Evolutionary conservation across 2,797 vertebrate species (phyloP).

Genomic region (Arrhamphus sclerolepis): DNA sequence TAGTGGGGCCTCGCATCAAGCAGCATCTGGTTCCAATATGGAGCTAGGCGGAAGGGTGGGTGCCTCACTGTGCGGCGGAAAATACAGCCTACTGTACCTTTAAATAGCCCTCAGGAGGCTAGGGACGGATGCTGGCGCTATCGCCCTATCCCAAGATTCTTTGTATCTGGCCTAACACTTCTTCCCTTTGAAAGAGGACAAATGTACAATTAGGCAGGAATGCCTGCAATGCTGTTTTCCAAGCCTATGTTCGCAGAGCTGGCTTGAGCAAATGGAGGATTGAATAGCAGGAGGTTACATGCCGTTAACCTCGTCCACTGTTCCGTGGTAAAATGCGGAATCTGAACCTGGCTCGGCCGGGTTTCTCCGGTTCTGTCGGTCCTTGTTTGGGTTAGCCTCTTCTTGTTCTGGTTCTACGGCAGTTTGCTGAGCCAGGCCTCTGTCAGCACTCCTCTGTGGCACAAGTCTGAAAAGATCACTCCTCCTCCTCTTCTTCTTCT

Average conservation of each 20-base stretch:
- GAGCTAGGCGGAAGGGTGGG: conserved; percentile 86
- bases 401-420: conserved; percentile 74
- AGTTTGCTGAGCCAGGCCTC: conserved; percentile 59
- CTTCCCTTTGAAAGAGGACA: conserved; percentile 81
- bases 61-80: conserved; percentile 84
- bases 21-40: conserved; percentile 89
- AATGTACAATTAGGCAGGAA: conserved; percentile 86
- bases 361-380: conserved; percentile 62
- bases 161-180: conserved; percentile 82
- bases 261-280: conserved; percentile 48
- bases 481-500: conserved; percentile 55
- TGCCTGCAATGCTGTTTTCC: conserved; percentile 79
- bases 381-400: conserved; percentile 72
- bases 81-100: conserved; percentile 89
- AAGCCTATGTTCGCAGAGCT: conserved; percentile 59
- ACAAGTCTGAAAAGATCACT: conserved; percentile 62
- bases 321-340: conserved; percentile 57
- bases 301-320: conserved; percentile 56
- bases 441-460: conserved; percentile 70
- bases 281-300: conserved; percentile 56
- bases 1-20: conserved; percentile 84
- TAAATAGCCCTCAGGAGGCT: conserved; percentile 86
- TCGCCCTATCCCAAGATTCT: conserved; percentile 80
- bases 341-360: conserved; percentile 53
- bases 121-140: conserved; percentile 81